Conservation (phyloP, 2,888 invertebrate genomes). For the Pandemis corylana region DNA sequence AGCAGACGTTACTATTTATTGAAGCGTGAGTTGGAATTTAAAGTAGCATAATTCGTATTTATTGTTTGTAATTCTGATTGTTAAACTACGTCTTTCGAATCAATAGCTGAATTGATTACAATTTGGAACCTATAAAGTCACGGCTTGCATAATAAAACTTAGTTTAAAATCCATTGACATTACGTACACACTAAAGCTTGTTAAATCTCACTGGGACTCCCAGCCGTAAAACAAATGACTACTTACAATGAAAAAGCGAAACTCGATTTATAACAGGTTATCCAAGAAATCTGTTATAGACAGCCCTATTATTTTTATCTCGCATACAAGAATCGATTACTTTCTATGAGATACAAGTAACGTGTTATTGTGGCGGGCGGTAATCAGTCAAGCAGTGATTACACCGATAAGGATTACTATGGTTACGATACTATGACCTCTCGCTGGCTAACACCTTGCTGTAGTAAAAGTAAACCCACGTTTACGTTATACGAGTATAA, state of each 20-base stretch:
- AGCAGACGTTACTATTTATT: constrained; percentile 36
- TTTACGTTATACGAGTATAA: not conserved
- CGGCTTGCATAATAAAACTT: constrained; percentile 13
- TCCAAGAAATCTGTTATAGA: constrained; percentile 33
- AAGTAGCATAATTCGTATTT: constrained; percentile 14
- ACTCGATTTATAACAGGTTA: constrained; percentile 24
- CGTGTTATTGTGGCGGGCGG: constrained; percentile 53
- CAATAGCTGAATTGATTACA: constrained; percentile 15
- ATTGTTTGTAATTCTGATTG: constrained; percentile 22
- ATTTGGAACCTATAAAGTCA: constrained; percentile 6
- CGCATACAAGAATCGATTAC: constrained; percentile 44
- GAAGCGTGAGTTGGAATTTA: constrained; percentile 35
- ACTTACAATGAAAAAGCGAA: constrained; percentile 14
- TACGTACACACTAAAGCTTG: not conserved
- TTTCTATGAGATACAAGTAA: constrained; percentile 50
- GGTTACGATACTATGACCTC: constrained; percentile 17
- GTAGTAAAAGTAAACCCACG: not conserved
- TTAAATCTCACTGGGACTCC: not conserved
- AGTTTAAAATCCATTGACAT: constrained; percentile 1
- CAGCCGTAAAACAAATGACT: constrained; percentile 2
- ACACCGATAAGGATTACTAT: constrained; percentile 45
- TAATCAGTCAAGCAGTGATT: constrained; percentile 54
- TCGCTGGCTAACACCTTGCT: not conserved
- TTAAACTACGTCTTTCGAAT: constrained; percentile 5
- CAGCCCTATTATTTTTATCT: constrained; percentile 46